Base-by-base conservation (phyloP, 2,888 invertebrate species). In the Boloria euphrosyne region DNA sequence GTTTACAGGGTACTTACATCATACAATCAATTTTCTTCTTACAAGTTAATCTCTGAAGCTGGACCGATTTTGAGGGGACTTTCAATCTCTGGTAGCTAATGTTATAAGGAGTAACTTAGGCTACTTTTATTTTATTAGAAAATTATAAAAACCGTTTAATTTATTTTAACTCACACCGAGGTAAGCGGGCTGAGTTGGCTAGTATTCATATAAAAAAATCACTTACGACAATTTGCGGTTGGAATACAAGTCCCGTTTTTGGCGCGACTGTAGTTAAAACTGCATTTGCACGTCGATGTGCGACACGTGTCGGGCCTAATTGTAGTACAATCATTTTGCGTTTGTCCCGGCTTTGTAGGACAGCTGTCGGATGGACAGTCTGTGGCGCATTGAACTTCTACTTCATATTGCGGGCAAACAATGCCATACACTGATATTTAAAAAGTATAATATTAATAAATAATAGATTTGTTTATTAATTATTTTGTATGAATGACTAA, bases 231-330 rank as follows among this genome's bases (percentile, higher is more conserved):
- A 13, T 53, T 13, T 17, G 16, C 43, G 17, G 57, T 43, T 43
- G 50, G 55, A 18, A 63, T 63, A 43, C 63, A 63, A 1, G 62
- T 49, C 13, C 60, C 60, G 43, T 60, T 60, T 10, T 6, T 51
- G 13, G 38, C 43, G 4, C 51, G 50, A 16, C 60, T 60, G 6
- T 43, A 51, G 43, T 60, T 51, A 31, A 60, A 60, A n/a, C 50
- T 10, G 6, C 60, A 60, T 60, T 60, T 60, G 60, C 51, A 60
- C 14, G 43, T n/a, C 22, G 60, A 51, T 13, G 60, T 38, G 18
- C 17, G 60, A 43, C 60, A 60, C 43, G 51, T 43, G 4, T 60
- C 51, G 14, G 43, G 7, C 3, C 6, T n/a, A 3, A 22, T 10
- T 10, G 10, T 13, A 13, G 60, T 43, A 43, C 60, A 60, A 13